These are phyloP conservation scores for Oxyscelio sp. DNA, from an alignment of 2,888 invertebrate genomes.

Conservation along the genomic window DNA sequence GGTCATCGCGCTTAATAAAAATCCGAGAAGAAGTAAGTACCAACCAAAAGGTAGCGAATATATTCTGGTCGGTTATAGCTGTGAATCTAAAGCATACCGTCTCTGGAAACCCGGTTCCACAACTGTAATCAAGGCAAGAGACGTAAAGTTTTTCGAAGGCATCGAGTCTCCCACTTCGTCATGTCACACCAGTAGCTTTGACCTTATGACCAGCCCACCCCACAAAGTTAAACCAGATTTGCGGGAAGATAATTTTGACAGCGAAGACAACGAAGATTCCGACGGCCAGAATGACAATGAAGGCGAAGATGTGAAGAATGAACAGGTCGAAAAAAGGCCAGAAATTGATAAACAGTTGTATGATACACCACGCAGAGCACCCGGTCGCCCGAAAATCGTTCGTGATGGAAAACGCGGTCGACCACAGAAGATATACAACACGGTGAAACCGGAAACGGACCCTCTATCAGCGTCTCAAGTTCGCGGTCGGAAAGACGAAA, in stretches of 20 bases:
- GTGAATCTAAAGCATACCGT: slow-evolving; percentile 73
- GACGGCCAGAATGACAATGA: background rate
- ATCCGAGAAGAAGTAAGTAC: slow-evolving; percentile 63
- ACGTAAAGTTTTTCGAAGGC: slow-evolving; percentile 63
- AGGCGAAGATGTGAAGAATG: no score
- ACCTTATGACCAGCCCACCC: background rate
- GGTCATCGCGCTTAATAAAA: slow-evolving; percentile 69
- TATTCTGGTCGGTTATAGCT: slow-evolving; percentile 58
- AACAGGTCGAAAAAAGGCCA: background rate
- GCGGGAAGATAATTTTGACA: background rate
- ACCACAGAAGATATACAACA: slow-evolving; percentile 56
- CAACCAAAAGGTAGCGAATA: slow-evolving; percentile 55
- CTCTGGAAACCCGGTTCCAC: slow-evolving; percentile 52
- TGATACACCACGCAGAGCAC: slow-evolving; percentile 6
- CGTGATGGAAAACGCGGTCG: slow-evolving; percentile 87
- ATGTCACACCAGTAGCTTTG: no score
- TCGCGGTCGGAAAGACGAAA: slow-evolving; percentile 17
- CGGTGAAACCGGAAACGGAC: background rate
- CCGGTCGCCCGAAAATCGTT: slow-evolving; percentile 68
- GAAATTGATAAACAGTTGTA: background rate
- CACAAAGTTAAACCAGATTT: background rate
- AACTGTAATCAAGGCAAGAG: slow-evolving; percentile 63
- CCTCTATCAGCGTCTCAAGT: slow-evolving; percentile 42
- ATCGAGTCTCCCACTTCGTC: background rate
- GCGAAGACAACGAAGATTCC: no score